Conservation (phyloP, 2,888 invertebrate genomes). For the Drosophila mettleri region DNA sequence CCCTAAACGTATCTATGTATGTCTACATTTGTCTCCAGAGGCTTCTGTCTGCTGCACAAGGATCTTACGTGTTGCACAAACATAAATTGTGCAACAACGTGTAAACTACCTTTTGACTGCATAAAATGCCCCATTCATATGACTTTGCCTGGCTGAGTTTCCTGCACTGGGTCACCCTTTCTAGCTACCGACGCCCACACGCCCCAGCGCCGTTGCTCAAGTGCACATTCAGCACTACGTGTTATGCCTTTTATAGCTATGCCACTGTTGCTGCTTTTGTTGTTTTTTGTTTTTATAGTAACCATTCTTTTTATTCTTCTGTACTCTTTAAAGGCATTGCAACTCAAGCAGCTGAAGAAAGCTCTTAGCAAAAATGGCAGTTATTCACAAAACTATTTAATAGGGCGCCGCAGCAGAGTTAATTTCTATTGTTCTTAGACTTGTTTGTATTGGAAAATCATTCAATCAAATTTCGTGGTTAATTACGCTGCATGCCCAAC, state of each 20-base stretch:
- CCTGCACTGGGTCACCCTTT: constrained; percentile 24
- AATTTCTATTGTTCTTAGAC: background rate
- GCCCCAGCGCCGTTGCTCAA: constrained; percentile 29
- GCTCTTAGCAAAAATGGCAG: constrained; percentile 25
- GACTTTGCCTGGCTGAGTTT: constrained; percentile 50
- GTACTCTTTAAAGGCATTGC: constrained; percentile 57
- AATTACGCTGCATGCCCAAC: constrained; percentile 56
- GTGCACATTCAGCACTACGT: constrained; percentile 71
- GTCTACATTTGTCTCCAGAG: constrained; percentile 36
- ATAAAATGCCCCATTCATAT: constrained; percentile 69
- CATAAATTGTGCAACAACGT: constrained; percentile 83
- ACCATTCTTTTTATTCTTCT: constrained; percentile 33
- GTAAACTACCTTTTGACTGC: constrained; percentile 82
- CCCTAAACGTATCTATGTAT: constrained; percentile 5
- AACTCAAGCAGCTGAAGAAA: constrained; percentile 32
- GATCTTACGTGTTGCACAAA: constrained; percentile 79
- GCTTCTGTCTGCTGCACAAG: constrained; percentile 61
- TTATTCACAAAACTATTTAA: constrained; percentile 36
- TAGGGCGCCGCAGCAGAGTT: constrained; percentile 14
- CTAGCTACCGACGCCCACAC: background rate
- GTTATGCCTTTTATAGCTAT: constrained; percentile 68
- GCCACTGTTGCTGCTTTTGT: constrained; percentile 43
- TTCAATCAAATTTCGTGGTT: constrained; percentile 67
- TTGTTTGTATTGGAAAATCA: constrained; percentile 24
- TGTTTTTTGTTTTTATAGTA: constrained; percentile 31